Evolutionary conservation across 1,140 invertebrate genomes (phyloP).

Genomic region (Tetramorium parvispinum): DNA sequence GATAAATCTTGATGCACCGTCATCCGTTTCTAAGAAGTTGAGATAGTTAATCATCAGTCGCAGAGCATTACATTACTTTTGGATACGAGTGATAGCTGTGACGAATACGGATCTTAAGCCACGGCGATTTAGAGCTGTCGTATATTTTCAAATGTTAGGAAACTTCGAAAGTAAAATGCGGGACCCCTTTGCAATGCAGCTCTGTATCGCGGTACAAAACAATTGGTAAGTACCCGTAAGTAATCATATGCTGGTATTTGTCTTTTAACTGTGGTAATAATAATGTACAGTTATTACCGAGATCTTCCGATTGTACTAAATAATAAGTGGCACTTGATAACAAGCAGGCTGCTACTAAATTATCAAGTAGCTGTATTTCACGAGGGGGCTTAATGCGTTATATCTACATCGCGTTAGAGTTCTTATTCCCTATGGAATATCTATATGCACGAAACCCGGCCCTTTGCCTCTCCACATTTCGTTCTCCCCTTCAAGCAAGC

Average conservation of each 20-base stretch:
- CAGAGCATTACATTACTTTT: background rate
- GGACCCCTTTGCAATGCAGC: background rate
- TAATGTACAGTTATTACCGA: slow-evolving; percentile 23
- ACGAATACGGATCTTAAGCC: background rate
- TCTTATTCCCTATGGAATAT: background rate
- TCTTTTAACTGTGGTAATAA: slow-evolving; percentile 17
- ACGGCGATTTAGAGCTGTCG: background rate
- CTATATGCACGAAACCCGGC: background rate
- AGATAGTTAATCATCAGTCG: slow-evolving; percentile 5
- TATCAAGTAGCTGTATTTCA: slow-evolving; percentile 12
- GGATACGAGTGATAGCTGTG: background rate
- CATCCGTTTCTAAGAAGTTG: background rate
- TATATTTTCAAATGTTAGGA: background rate
- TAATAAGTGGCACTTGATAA: slow-evolving; percentile 51
- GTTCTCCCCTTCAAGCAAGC: background rate
- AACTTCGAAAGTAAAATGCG: background rate
- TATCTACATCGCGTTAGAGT: background rate
- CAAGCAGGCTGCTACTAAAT: slow-evolving; percentile 8
- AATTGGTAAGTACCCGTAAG: slow-evolving; percentile 1
- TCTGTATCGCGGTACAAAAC: background rate
- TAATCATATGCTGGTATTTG: background rate
- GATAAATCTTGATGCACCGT: background rate
- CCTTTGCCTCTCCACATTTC: background rate
- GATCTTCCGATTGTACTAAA: slow-evolving; percentile 11
- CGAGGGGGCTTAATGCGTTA: slow-evolving; percentile 7